Conservation (phyloP, 2,113 vertebrate species). For the Solea solea region DNA sequence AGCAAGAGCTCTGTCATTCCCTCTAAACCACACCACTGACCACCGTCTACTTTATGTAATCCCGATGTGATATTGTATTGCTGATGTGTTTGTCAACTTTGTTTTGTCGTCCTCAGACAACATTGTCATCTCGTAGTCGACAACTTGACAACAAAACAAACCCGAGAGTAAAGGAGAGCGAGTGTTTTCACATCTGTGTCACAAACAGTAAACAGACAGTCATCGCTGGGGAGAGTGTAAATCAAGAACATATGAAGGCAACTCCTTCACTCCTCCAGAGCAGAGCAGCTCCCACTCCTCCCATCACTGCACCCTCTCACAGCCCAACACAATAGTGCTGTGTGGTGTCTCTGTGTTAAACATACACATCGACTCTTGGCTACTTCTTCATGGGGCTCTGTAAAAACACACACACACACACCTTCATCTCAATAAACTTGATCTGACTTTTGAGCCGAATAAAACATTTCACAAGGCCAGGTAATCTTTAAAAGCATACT, state of each 20-base stretch:
- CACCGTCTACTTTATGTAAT: not conserved
- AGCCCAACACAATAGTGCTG: constrained; percentile 63
- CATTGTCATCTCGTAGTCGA: not conserved
- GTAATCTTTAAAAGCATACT: constrained; percentile 24
- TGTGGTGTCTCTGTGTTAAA: constrained; percentile 47
- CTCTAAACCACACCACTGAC: constrained; percentile 37
- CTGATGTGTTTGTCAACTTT: not conserved
- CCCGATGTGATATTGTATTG: not conserved
- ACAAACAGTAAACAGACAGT: too few species aligned
- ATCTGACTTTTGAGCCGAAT: constrained; percentile 63
- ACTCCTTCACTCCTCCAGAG: constrained; percentile 43
- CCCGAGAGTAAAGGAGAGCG: too few species aligned
- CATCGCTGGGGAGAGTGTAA: constrained; percentile 4
- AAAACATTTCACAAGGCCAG: constrained; percentile 53
- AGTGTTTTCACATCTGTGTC: too few species aligned
- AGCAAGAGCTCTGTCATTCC: constrained; percentile 40
- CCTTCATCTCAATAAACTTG: not conserved
- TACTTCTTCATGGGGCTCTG: not conserved
- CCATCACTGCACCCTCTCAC: constrained; percentile 56
- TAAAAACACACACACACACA: not conserved
- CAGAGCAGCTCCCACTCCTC: constrained; percentile 60
- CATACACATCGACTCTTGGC: constrained; percentile 17
- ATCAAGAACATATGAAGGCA: constrained; percentile 21
- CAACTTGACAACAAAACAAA: not conserved
- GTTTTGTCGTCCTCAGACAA: not conserved